phyloP scores from a whole-genome alignment of 2,113 vertebrate species.

The Myocastor coypus region DNA sequence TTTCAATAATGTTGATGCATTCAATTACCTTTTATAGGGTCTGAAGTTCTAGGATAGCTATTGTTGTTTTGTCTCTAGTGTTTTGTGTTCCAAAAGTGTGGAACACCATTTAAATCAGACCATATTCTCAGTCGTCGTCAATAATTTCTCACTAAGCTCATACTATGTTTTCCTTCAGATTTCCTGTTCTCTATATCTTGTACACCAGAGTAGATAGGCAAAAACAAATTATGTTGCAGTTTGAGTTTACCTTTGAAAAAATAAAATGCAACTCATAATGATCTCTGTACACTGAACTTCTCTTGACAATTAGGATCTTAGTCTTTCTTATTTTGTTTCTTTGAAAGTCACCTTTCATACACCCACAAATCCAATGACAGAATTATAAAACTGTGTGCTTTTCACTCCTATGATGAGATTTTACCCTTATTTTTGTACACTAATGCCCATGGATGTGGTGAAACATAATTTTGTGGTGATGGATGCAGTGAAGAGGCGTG shows the following conservation, averaged over 20 bases:
- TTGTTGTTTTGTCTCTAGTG: background rate
- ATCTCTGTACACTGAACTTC: background rate
- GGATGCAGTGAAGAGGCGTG: background rate
- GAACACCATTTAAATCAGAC: background rate
- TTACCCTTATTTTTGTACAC: background rate
- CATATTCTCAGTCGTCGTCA: conserved; percentile 1
- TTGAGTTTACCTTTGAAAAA: background rate
- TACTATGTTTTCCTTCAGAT: background rate
- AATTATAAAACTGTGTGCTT: background rate
- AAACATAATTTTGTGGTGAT: background rate
- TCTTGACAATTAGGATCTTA: background rate
- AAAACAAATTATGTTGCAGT: conserved; percentile 13
- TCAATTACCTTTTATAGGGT: background rate
- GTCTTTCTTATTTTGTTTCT: background rate
- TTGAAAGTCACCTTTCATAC: background rate
- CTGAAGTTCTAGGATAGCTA: background rate
- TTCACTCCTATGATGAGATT: background rate
- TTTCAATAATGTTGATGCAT: background rate
- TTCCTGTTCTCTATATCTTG: conserved; percentile 11
- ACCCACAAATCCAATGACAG: background rate
- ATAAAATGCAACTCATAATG: background rate
- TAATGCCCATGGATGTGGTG: background rate
- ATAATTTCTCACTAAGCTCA: background rate
- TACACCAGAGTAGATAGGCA: background rate
- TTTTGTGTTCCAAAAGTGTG: background rate